These are phyloP conservation scores for Lasioglossum villosulum DNA, from an alignment of 2,888 invertebrate species.

Conservation along the genomic window DNA sequence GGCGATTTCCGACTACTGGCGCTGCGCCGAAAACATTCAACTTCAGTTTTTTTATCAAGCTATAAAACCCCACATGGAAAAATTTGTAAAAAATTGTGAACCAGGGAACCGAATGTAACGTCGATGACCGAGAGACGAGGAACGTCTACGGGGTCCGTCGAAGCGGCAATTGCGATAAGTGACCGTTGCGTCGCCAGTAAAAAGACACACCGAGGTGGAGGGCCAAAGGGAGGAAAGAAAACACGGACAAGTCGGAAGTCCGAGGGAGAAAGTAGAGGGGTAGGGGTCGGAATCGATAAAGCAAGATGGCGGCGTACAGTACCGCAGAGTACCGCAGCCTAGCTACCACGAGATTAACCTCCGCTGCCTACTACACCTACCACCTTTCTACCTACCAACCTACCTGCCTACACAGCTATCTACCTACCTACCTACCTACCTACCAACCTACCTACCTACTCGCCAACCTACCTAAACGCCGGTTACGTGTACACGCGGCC, in stretches of 20 bases:
- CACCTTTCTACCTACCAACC: slow-evolving; percentile 49
- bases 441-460: slow-evolving; percentile 4
- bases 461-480: slow-evolving; percentile 11
- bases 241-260: slow-evolving; percentile 41
- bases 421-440: slow-evolving; percentile 28
- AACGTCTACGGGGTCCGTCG: neutral
- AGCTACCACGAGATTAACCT: slow-evolving; percentile 79
- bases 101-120: neutral
- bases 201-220: neutral
- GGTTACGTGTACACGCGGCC: slow-evolving; percentile 24
- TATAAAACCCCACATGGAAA: no score
- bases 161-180: slow-evolving; percentile 5
- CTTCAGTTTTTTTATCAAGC: no score
- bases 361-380: slow-evolving; percentile 48
- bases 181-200: slow-evolving; percentile 13
- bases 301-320: slow-evolving; percentile 81
- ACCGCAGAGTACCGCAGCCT: slow-evolving; percentile 82
- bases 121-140: neutral
- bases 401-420: slow-evolving; percentile 26
- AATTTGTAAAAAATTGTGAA: neutral
- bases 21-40: no score
- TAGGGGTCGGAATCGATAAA: slow-evolving; percentile 77
- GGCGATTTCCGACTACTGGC: no score
- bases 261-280: slow-evolving; percentile 50
- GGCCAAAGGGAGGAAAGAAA: slow-evolving; percentile 34